Evolutionary conservation across 2,113 vertebrate species (phyloP).

Genomic region (Mormyrus iriodes): DNA sequence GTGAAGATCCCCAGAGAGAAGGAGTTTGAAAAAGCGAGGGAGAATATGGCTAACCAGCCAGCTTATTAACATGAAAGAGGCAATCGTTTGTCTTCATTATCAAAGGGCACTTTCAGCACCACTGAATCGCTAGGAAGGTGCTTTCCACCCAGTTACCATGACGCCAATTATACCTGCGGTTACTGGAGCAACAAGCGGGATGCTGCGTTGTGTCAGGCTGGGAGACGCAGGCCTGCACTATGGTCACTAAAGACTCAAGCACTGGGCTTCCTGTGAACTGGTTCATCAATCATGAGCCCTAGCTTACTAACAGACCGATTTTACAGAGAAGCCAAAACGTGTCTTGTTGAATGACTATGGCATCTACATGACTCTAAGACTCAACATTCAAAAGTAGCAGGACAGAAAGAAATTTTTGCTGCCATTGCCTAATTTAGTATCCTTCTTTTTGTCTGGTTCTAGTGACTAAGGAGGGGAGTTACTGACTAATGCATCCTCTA

Average conservation of each 20-base stretch:
- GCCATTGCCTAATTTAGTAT: neutral
- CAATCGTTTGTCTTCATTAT: constrained; percentile 43
- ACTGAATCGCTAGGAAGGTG: constrained; percentile 2
- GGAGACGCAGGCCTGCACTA: neutral
- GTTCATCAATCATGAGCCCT: neutral
- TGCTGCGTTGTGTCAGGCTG: neutral
- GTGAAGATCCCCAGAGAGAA: neutral
- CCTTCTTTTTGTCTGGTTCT: neutral
- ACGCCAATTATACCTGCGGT: neutral
- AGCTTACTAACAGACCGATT: neutral
- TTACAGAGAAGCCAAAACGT: neutral
- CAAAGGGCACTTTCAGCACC: neutral
- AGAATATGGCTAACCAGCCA: neutral
- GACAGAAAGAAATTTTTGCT: neutral
- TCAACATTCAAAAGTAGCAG: neutral
- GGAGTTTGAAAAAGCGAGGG: constrained; percentile 22
- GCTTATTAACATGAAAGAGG: constrained; percentile 31
- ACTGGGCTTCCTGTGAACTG: neutral
- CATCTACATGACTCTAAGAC: neutral
- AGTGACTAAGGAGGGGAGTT: neutral
- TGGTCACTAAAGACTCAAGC: neutral
- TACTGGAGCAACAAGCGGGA: neutral
- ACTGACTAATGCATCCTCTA: neutral
- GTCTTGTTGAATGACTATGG: neutral
- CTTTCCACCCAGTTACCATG: neutral